These are phyloP conservation scores for Cantharis lateralis DNA, from an alignment of 2,888 invertebrate species.

Conservation along the genomic window DNA sequence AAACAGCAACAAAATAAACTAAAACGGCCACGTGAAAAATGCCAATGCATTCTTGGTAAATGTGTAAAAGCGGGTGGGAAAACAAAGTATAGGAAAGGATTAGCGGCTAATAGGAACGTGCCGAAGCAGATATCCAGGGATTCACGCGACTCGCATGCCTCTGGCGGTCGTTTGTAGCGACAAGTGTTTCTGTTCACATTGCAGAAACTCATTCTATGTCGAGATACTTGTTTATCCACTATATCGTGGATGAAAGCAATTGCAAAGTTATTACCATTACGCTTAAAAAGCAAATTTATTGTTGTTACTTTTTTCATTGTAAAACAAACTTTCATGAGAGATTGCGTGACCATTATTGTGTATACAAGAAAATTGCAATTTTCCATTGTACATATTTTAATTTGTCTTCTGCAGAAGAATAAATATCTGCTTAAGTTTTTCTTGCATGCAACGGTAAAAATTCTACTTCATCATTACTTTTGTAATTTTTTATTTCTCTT, in stretches of 20 bases:
- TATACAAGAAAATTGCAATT: conserved; percentile 4
- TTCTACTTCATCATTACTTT: not conserved
- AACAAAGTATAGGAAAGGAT: conserved; percentile 42
- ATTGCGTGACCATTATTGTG: conserved; percentile 5
- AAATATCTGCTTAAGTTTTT: not conserved
- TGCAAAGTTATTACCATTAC: conserved; percentile 12
- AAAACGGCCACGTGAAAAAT: conserved; percentile 16
- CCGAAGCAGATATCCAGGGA: conserved; percentile 51
- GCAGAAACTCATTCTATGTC: conserved; percentile 17
- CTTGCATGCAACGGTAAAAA: not conserved
- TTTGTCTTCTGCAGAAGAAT: not conserved
- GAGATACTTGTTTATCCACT: conserved; percentile 38
- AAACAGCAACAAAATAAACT: not conserved
- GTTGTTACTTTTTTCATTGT: not conserved
- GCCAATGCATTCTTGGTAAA: conserved; percentile 22
- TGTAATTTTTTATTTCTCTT: not conserved
- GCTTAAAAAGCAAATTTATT: conserved; percentile 12
- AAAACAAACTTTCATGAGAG: conserved; percentile 5
- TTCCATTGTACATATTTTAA: not conserved
- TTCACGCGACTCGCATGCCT: conserved; percentile 49
- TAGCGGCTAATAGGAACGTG: conserved; percentile 54
- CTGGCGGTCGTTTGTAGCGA: conserved; percentile 45
- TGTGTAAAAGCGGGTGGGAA: conserved; percentile 37
- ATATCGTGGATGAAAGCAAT: conserved; percentile 23
- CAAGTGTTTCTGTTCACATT: conserved; percentile 46